These are phyloP conservation scores for Diadumene lineata DNA, from an alignment of 92 coral and sea anemone genomes.

Conservation along the genomic window DNA sequence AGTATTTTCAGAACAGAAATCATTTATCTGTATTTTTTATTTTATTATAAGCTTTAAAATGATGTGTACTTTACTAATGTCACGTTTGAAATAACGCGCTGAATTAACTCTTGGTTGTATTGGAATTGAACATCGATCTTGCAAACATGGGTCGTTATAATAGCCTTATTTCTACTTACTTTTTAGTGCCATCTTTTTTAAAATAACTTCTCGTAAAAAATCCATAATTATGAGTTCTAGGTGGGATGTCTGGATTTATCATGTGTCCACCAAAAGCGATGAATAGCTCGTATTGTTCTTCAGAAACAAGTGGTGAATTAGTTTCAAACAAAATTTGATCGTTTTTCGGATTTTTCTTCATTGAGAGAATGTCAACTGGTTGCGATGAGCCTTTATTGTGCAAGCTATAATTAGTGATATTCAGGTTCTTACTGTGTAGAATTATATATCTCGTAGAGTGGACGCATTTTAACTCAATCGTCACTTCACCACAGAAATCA, in stretches of 20 bases:
- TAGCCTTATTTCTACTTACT: conserved; percentile 33
- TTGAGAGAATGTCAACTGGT: conserved; percentile 40
- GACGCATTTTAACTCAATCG: conserved; percentile 60
- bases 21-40: too few species aligned
- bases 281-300: conserved; percentile 54
- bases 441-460: conserved; percentile 61
- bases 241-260: not conserved
- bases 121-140: not conserved
- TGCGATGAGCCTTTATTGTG: conserved; percentile 15
- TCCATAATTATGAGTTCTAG: conserved; percentile 50
- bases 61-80: too few species aligned
- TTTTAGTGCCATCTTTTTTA: conserved; percentile 64
- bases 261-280: conserved; percentile 59
- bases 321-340: conserved; percentile 72
- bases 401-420: conserved; percentile 42
- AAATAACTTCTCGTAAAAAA: conserved; percentile 81
- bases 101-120: too few species aligned
- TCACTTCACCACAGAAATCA: conserved; percentile 69
- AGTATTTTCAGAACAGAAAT: too few species aligned
- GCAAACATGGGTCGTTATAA: not conserved
- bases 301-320: conserved; percentile 40
- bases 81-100: too few species aligned
- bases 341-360: conserved; percentile 56
- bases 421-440: conserved; percentile 66
- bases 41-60: too few species aligned